Evolutionary conservation across 2,797 vertebrate genomes (phyloP).

Genomic region (Oreonectes daqikongensis): DNA sequence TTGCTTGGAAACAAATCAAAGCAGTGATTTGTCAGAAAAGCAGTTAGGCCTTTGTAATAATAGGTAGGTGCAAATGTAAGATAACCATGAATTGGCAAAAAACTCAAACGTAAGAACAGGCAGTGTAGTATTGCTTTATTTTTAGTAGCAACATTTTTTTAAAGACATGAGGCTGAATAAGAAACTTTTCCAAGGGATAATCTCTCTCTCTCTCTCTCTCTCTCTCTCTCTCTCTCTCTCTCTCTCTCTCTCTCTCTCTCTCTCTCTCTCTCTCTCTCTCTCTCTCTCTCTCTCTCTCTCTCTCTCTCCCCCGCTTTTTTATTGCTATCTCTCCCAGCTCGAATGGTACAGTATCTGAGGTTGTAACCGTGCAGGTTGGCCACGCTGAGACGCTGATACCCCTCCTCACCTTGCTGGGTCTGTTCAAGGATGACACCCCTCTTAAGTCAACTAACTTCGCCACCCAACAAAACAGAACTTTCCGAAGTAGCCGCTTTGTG

Average conservation of each 20-base stretch:
- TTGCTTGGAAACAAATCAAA: too few relatives aligned
- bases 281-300: too few relatives aligned
- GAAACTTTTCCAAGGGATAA: not conserved
- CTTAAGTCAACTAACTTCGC: constrained; percentile 82
- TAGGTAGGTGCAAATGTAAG: constrained; percentile 4
- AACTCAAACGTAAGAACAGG: not conserved
- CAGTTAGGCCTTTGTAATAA: not conserved
- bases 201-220: too few relatives aligned
- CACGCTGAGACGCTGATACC: constrained; percentile 95
- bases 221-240: too few relatives aligned
- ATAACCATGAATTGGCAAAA: not conserved
- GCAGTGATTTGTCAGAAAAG: not conserved
- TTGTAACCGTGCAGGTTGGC: constrained; percentile 87
- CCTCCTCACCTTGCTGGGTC: constrained; percentile 89
- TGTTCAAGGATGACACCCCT: constrained; percentile 83
- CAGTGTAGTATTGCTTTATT: not conserved
- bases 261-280: too few relatives aligned
- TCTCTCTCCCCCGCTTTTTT: not conserved
- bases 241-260: too few relatives aligned
- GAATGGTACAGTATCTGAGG: constrained; percentile 79
- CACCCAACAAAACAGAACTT: constrained; percentile 76
- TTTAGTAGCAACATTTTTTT: not conserved
- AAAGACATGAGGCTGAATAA: not conserved
- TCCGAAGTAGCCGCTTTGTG: constrained; percentile 85
- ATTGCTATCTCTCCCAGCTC: constrained; percentile 68